Conservation (phyloP, 2,797 vertebrate species). For the Nannoperca australis region DNA sequence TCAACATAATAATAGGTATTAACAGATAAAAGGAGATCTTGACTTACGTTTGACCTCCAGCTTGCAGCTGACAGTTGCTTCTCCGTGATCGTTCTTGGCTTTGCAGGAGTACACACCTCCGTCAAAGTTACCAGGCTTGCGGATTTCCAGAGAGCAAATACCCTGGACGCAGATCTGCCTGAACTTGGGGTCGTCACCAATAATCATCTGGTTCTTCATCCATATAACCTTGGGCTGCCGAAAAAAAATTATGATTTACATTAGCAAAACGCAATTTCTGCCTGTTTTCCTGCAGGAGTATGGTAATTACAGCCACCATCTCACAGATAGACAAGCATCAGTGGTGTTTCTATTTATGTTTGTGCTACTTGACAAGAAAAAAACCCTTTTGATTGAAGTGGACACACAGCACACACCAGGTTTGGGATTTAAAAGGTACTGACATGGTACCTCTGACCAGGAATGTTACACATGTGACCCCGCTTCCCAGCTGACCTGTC, state of each 20-base stretch:
- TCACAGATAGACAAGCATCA: background rate
- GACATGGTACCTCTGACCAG: constrained; percentile 34
- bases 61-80: constrained; percentile 91
- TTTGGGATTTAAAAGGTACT: constrained; percentile 46
- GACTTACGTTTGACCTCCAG: constrained; percentile 95
- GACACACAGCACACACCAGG: constrained; percentile 9
- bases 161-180: constrained; percentile 92
- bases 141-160: constrained; percentile 95
- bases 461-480: constrained; percentile 75
- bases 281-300: background rate
- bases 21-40: no score
- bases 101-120: constrained; percentile 94
- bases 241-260: background rate
- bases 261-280: background rate
- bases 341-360: constrained; percentile 41
- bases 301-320: background rate
- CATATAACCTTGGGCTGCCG: constrained; percentile 93
- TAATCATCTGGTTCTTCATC: constrained; percentile 97
- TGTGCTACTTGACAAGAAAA: constrained; percentile 10
- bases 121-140: constrained; percentile 93
- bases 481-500: constrained; percentile 26
- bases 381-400: constrained; percentile 37
- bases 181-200: constrained; percentile 93
- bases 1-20: background rate
- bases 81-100: constrained; percentile 90